Evolutionary conservation across 2,113 vertebrate genomes (phyloP).

Genomic region (Nothoprocta perdicaria): DNA sequence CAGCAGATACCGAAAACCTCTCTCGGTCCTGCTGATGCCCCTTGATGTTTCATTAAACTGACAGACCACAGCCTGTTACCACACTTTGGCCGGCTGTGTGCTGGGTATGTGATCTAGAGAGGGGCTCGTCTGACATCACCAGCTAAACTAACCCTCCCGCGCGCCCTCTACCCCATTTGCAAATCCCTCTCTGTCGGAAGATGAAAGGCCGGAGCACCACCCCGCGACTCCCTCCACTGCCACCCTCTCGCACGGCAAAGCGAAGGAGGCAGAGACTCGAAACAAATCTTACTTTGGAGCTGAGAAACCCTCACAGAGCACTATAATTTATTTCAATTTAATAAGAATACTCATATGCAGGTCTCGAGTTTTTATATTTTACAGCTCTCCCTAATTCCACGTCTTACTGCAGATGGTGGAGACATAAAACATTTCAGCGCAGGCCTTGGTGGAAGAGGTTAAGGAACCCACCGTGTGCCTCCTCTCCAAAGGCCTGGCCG

Average conservation of each 20-base stretch:
- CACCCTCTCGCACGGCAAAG: slow-evolving; percentile 17
- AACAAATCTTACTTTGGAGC: slow-evolving; percentile 37
- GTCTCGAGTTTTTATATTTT: slow-evolving; percentile 66
- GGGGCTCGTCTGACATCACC: slow-evolving; percentile 21
- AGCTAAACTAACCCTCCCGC: slow-evolving; percentile 27
- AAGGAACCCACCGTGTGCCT: neutral
- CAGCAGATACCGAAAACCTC: slow-evolving; percentile 8
- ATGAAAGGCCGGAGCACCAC: neutral
- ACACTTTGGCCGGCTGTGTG: slow-evolving; percentile 30
- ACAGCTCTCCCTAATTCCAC: slow-evolving; percentile 64
- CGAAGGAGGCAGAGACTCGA: neutral
- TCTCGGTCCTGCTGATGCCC: slow-evolving; percentile 26
- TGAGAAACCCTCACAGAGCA: slow-evolving; percentile 40
- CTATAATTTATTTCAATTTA: slow-evolving; percentile 65
- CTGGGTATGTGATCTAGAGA: slow-evolving; percentile 9
- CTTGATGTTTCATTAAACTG: slow-evolving; percentile 52
- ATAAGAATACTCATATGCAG: slow-evolving; percentile 59
- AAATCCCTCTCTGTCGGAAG: slow-evolving; percentile 13
- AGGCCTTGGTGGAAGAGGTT: slow-evolving; percentile 2
- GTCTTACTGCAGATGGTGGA: slow-evolving; percentile 27
- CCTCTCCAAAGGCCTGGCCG: slow-evolving; percentile 10
- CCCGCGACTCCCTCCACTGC: neutral
- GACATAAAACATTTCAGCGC: slow-evolving; percentile 63
- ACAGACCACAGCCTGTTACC: slow-evolving; percentile 47
- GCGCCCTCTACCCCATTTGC: slow-evolving; percentile 13